Evolutionary conservation across 2,113 vertebrate species (phyloP).

Genomic region (Cebidichthys violaceus): DNA sequence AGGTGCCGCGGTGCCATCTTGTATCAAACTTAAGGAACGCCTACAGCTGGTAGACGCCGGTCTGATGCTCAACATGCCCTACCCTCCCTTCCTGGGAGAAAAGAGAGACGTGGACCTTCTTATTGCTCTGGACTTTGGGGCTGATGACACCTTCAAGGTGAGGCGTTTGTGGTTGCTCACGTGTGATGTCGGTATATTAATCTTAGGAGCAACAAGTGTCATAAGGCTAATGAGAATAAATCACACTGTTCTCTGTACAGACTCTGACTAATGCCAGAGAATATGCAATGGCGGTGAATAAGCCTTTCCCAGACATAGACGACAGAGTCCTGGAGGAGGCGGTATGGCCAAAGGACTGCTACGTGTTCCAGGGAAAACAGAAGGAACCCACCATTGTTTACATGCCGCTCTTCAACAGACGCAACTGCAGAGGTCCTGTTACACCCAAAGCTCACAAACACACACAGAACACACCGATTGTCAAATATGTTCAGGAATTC

Average conservation of each 20-base stretch:
- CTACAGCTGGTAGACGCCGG: not conserved
- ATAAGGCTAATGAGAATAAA: not conserved
- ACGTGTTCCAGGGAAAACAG: slow-evolving; percentile 64
- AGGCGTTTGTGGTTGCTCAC: not conserved
- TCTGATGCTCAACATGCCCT: not conserved
- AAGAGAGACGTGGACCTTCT: not conserved
- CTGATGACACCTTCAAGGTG: not conserved
- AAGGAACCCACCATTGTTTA: slow-evolving; percentile 64
- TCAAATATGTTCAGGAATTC: too few species aligned
- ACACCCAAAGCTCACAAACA: not conserved
- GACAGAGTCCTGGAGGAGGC: slow-evolving; percentile 52
- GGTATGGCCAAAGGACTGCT: slow-evolving; percentile 64
- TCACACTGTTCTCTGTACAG: slow-evolving; percentile 43
- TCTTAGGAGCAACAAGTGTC: not conserved
- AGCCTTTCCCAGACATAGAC: slow-evolving; percentile 67
- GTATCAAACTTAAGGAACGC: not conserved
- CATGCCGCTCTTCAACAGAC: slow-evolving; percentile 74
- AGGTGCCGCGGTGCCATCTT: not conserved
- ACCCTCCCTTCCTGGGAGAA: not conserved
- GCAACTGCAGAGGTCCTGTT: slow-evolving; percentile 67
- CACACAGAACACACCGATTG: too few species aligned
- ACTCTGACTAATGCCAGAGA: slow-evolving; percentile 67
- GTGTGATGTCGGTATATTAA: not conserved
- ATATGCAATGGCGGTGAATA: slow-evolving; percentile 48
- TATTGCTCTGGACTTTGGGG: not conserved